Base-by-base conservation (phyloP, 2,888 invertebrate species). In the Andrena praecox region DNA sequence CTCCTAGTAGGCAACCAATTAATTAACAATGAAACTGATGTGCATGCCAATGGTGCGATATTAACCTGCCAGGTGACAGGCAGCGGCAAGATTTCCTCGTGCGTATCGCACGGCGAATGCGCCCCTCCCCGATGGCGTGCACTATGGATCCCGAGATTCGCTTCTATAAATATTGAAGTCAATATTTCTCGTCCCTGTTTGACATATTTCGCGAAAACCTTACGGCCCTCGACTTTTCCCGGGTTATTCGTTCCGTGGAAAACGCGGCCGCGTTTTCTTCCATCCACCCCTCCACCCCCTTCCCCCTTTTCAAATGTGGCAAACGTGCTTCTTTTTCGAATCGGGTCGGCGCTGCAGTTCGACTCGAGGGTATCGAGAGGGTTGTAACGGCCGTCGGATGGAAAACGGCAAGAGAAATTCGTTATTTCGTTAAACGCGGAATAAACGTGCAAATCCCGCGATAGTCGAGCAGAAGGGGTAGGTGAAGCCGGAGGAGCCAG, bases 141-240 rank as follows among this genome's bases (percentile, higher is more conserved):
- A 29, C 54, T 64, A 42, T n/a, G 56, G 20, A 50, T 59, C 63
- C 35, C 54, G 12, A 69, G 79, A 78, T 77, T 77, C 68, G 52
- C 54, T 59, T 77, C 69, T 48, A 69, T 77, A 77, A 77, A 79
- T 77, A 79, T 79, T 35, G n/a, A 69, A 77, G 78, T 79, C 79
- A 64, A 77, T 79, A 77, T 79, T 77, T 79, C 79, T 77, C 63
- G 50, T 64, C 35, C 50, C 63, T 59, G 63, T 79, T 64, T 64
- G 33, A 69, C 77, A 29, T 69, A 69, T 77, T 35, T 59, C 78
- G 56, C 35, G 50, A 29, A 24, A 69, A 64, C 50, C 64, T 50
- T 50, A 20, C 63, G 63, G 68, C 35, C 52, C 77, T 77, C 42
- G 62, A 77, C 62, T 78, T 66, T 48, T 12, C 16, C 31, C 54